Evolutionary conservation across 2,113 vertebrate species (phyloP), one percentile per base, ranked within the genome.

Genomic region (Aptenodytes patagonicus): DNA sequence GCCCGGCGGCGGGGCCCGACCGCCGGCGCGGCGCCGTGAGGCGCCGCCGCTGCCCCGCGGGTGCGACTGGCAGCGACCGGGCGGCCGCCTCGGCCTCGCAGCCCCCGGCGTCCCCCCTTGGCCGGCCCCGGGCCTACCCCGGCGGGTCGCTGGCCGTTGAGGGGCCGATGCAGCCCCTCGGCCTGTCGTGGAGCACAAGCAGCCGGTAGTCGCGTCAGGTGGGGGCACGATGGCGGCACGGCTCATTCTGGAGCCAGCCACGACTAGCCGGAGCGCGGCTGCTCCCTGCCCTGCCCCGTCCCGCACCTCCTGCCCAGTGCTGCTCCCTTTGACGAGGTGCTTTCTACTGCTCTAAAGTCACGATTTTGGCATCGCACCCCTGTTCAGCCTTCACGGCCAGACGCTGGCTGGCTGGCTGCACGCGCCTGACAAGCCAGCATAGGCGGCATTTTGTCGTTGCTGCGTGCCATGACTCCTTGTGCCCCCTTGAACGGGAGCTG

Each of bases 351-450:
- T 32, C 26, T 1, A 0, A 4, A 12, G 61, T 17, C 47, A 3
- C 6, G 2, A 1, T 6, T 20, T n/a, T 7, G 52, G 40, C 22
- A 7, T n/a, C 19, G 9, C 7, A 3, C 24, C 34, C 9, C 5
- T 5, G 11, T 0, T 26, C n/a, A 0, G 7, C 7, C 46, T 2
- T 4, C 5, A 1, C 1, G 52, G 54, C n/a, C 58, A 0, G n/a
- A 52, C 5, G 16, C 77, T 9, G 51, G 31, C 58, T 5, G n/a
- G 3, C 60, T 17, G 65, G 6, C 49, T 1, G 44, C 25, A 7
- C 29, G 3, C 4, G 2, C 22, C 40, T 9, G 28, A 1, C 10
- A 5, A 5, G 62, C 15, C 15, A 24, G 52, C 29, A 1, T 2
- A 0, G 10, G 21, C 26, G 18, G 12, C 24, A 0, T 5, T 13